Base-by-base conservation (phyloP, 2,113 vertebrate species). In the Chelonoidis abingdonii region DNA sequence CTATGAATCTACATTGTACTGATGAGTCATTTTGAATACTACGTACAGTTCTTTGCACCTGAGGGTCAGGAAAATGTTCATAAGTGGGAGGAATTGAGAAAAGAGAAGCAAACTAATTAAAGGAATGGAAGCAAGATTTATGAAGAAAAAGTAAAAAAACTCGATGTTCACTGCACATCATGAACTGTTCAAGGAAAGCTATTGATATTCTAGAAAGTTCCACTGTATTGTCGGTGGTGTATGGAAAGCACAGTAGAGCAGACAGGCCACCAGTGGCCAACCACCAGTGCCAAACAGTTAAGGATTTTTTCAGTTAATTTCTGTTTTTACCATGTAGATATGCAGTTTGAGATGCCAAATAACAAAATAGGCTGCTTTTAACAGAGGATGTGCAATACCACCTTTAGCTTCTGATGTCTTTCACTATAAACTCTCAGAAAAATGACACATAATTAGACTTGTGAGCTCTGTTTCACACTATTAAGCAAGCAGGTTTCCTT, bases 401-500 rank as follows among this genome's bases (percentile, higher is more conserved):
- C 89, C 96, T 94, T 94, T 92, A 89, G 31, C 89, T 87, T 85
- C 31, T 91, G n/a, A 84, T 93, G 89, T 95, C 95, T 97, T 95
- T 97, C 82, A 72, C 80, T 91, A 90, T 92, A 88, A 97, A 86
- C 72, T 87, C 88, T 65, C 69, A 96, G 79, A 79, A 96, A 96
- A 89, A 89, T 97, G 92, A 91, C 54, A 56, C 92, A 82, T 91
- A 97, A 97, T 97, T 94, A 96, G 84, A 56, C 96, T 97, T 96
- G 53, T 80, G 88, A 96, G 86, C 94, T 94, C 49, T 89, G 88
- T 96, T 98, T 98, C 93, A 92, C 57, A 89, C 69, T 90, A 59
- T 89, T 93, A 94, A 95, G 93, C 93, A 91, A 96, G n/a, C 90
- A 92, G 49, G 53, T 97, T 97, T 97, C 83, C 93, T 97, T 97